phyloP scores from a whole-genome alignment of 2,797 vertebrate species.

The Premnoplex brunnescens region DNA sequence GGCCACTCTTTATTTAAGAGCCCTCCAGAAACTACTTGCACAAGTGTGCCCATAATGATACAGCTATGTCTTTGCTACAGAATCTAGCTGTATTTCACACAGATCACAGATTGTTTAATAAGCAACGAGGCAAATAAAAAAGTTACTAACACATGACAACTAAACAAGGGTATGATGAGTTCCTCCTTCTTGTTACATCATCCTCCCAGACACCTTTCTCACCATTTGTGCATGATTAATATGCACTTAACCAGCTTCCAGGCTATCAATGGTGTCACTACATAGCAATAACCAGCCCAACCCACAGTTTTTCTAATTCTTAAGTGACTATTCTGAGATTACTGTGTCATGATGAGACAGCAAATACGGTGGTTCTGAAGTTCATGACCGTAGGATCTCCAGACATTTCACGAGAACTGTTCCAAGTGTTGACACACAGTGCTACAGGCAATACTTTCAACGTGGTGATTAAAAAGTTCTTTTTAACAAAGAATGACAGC shows the following conservation, averaged over 20 bases:
- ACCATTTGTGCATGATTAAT: not conserved
- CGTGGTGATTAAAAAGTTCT: not conserved
- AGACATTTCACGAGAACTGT: not conserved
- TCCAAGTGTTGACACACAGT: not conserved
- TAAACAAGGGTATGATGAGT: not conserved
- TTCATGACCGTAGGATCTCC: not conserved
- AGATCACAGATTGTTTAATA: not conserved
- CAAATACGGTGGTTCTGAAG: not conserved
- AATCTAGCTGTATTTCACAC: not conserved
- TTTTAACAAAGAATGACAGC: not conserved
- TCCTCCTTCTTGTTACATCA: constrained; percentile 10
- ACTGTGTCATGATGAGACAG: rapidly evolving
- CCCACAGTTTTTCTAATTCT: not conserved
- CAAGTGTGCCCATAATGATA: not conserved
- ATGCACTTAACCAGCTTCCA: not conserved
- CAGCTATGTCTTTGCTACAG: not conserved
- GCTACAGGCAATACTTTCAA: not conserved
- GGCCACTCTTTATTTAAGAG: not conserved
- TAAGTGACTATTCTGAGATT: not conserved
- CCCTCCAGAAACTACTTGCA: not conserved
- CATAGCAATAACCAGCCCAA: not conserved
- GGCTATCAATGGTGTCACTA: not conserved
- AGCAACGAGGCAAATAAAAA: not conserved
- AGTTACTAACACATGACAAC: not conserved
- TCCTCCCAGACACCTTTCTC: not conserved